phyloP scores from a whole-genome alignment of 2,797 vertebrate species.

The Scarus forsteni region DNA sequence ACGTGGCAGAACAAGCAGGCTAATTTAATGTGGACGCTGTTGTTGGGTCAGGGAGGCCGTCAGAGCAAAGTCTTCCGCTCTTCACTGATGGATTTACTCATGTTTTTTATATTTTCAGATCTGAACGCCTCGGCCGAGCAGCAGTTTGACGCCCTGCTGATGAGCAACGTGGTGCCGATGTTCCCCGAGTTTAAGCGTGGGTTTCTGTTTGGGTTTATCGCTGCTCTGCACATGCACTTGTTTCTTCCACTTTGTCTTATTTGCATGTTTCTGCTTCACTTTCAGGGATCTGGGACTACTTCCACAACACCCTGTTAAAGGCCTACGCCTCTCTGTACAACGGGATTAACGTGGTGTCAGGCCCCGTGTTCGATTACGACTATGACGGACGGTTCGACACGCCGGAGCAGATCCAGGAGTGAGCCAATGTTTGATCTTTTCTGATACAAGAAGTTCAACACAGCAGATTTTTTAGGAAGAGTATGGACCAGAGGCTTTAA shows the following conservation, averaged over 20 bases:
- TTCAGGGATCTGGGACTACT: constrained; percentile 91
- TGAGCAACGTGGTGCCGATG: constrained; percentile 92
- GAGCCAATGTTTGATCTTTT: constrained; percentile 39
- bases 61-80: too few species aligned
- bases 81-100: too few species aligned
- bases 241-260: too few species aligned
- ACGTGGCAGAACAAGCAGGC: background rate
- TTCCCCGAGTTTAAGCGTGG: constrained; percentile 93
- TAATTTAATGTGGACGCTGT: background rate
- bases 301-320: constrained; percentile 84
- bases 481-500: too few species aligned
- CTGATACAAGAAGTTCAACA: too few species aligned
- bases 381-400: constrained; percentile 88
- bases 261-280: background rate
- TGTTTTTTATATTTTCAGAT: constrained; percentile 55
- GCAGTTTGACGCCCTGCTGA: constrained; percentile 87
- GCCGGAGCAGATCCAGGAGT: constrained; percentile 85
- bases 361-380: constrained; percentile 92
- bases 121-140: constrained; percentile 70
- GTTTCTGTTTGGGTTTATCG: constrained; percentile 25
- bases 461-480: too few species aligned
- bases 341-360: constrained; percentile 87
- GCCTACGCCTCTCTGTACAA: constrained; percentile 85
- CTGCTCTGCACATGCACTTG: accelerated
- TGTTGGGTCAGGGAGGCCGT: too few species aligned